Evolutionary conservation across 2,113 vertebrate genomes (phyloP), one percentile per base, ranked within the genome.

Genomic region (Apteryx owenii): DNA sequence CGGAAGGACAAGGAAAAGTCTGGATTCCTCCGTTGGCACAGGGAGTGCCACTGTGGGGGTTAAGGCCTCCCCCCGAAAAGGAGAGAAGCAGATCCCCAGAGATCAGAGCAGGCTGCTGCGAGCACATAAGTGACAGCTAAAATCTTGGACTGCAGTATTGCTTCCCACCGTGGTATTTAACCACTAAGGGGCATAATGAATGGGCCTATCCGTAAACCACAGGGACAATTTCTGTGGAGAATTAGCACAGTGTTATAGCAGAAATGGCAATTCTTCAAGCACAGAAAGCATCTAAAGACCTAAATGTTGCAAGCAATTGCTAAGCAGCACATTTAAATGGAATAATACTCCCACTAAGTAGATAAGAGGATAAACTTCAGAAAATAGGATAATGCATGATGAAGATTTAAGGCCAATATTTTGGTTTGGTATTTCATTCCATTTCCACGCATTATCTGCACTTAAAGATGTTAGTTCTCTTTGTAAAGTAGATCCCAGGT

Each of bases 311-410:
- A 65, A 93, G 87, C 85, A 96, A 93, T 93, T 94, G 62, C 89
- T 73, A 91, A 95, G 91, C 68, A 96, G 70, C 61, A 61, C 89
- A 93, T 94, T 94, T 94, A 91, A 92, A 88, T 64, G 79, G 94
- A 95, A 64, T 94, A 95, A 95, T 62, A 48, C 82, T 91, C 85
- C 71, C 66, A 69, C 81, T 88, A 93, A 95, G 85, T 16, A 96
- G 93, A 80, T 97, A 96, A 91, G 89, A 77, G 93, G 93, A 97
- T 91, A 95, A 96, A 97, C 87, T 92, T 84, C 73, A 56, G 66
- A 72, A 91, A 91, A 93, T 12, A 53, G 53, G 78, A 81, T 85
- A 89, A 89, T 8, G 28, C 71, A 40, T 21, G 89, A 85, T 77
- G 75, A 93, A 82, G 81, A 93, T 94, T 85, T 88, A 88, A 0